Evolutionary conservation across 1,140 invertebrate genomes (phyloP), one percentile per base, ranked within the genome.

Genomic region (Zeugodacus cucurbitae): DNA sequence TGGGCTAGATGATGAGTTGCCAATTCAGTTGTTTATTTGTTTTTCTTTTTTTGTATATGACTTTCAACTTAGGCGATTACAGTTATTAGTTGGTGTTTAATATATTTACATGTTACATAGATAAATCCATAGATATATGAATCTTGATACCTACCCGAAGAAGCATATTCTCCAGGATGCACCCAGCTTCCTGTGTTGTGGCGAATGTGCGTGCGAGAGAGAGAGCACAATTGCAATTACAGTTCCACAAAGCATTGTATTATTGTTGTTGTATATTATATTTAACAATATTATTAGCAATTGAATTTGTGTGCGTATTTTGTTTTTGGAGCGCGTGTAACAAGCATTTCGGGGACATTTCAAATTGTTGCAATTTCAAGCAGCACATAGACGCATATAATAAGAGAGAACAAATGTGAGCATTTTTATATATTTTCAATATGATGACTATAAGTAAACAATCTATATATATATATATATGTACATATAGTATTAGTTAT

Each of bases 111-210:
- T 90, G 92, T 93, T 89, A 93, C 92, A 93, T 93, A 93, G 89
- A 93, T 91, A 91, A 93, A 91, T 89, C 91, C 92, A 91, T 92
- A 93, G 90, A 93, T 91, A 90, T 92, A 93, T 89, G 88, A 89
- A 41, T 41, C 78, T 88, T 90, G 91, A 95, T 95, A 94, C 94
- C 94, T 96, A 99, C 98, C 98, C 95, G 98, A 98, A 88, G 98
- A 99, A 59, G 98, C 98, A 95, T 99, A 99, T 95, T 99, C 98
- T 92, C 98, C 98, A 91, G 98, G 98, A 95, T 99, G 98, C 89
- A 99, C 98, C 96, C 97, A 98, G 93, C 97, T 97, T 92, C 98
- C 98, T 99, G 94, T 88, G 88, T 22, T n/a, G 41, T 11, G 37
- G 54, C 54, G 59, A 20, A 41, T 26, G n/a, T 32, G 37, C 1